A percentile compares a stretch with the other conserved stretches of the same genome.
Evolutionary conservation across 2,888 invertebrate genomes (phyloP).

Genomic region (Limenitis camilla): DNA sequence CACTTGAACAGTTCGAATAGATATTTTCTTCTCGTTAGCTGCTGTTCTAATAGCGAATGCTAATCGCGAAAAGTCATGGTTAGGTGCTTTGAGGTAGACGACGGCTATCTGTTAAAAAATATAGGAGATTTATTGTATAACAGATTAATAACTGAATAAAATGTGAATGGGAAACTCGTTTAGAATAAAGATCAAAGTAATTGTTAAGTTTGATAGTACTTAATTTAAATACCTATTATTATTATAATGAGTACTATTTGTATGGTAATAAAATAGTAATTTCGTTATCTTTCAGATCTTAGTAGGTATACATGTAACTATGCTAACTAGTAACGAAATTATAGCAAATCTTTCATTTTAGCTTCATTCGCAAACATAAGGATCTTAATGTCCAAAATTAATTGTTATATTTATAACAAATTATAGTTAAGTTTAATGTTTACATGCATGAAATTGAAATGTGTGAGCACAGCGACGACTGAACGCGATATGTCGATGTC

Average conservation of each 20-base stretch:
- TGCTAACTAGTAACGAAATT: no score
- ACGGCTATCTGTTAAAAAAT: constrained; percentile 80
- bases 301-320: no score
- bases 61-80: constrained; percentile 83
- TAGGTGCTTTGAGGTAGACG: constrained; percentile 85
- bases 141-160: background rate
- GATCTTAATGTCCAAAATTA: no score
- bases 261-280: no score
- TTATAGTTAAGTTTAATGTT: constrained; percentile 36
- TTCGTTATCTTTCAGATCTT: no score
- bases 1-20: constrained; percentile 74
- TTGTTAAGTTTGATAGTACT: no score
- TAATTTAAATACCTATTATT: no score
- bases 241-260: no score
- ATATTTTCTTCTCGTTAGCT: constrained; percentile 80
- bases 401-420: no score
- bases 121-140: background rate
- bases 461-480: constrained; percentile 87
- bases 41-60: constrained; percentile 85
- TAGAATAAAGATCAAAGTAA: no score
- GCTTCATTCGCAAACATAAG: no score
- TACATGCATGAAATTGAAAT: constrained; percentile 93
- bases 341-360: no score
- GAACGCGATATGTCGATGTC: constrained; percentile 96
- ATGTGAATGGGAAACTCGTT: background rate